A percentile compares a stretch with the other conserved stretches of the same genome.
phyloP scores from a whole-genome alignment of 2,113 vertebrate genomes.

The Cryptotis parvus region DNA sequence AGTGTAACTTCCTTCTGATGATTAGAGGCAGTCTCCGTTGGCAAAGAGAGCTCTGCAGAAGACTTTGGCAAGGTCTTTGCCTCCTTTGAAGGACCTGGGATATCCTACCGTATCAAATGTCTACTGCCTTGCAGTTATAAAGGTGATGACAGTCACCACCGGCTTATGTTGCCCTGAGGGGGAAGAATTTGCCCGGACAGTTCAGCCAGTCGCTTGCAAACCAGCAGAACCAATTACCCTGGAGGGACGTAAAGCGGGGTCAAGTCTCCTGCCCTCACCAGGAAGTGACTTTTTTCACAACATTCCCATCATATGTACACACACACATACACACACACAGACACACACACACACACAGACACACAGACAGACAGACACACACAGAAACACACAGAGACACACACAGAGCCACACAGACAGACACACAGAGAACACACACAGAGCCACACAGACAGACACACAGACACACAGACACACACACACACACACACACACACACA shows the following conservation, averaged over 20 bases:
- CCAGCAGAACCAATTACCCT: background rate
- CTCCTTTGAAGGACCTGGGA: slow-evolving; percentile 3
- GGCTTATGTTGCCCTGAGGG: background rate
- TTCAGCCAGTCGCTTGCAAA: background rate
- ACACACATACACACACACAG: too few species aligned
- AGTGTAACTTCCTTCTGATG: slow-evolving; percentile 64
- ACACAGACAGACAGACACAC: too few species aligned
- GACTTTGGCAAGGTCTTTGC: slow-evolving; percentile 20
- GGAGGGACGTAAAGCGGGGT: background rate
- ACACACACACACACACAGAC: too few species aligned
- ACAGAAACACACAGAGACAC: too few species aligned
- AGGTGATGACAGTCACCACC: background rate
- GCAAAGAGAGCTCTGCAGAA: slow-evolving; percentile 52
- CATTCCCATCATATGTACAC: background rate
- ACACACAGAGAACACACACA: too few species aligned
- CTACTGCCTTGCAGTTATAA: background rate
- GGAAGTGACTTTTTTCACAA: background rate
- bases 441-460: too few species aligned
- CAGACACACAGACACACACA: too few species aligned
- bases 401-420: too few species aligned
- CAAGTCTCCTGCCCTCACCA: background rate
- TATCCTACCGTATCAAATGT: slow-evolving; percentile 34
- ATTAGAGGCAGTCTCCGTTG: slow-evolving; percentile 43
- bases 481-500: too few species aligned
- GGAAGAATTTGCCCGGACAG: background rate